Conservation (phyloP, 2,113 vertebrate species). For the Bufo gargarizans region DNA sequence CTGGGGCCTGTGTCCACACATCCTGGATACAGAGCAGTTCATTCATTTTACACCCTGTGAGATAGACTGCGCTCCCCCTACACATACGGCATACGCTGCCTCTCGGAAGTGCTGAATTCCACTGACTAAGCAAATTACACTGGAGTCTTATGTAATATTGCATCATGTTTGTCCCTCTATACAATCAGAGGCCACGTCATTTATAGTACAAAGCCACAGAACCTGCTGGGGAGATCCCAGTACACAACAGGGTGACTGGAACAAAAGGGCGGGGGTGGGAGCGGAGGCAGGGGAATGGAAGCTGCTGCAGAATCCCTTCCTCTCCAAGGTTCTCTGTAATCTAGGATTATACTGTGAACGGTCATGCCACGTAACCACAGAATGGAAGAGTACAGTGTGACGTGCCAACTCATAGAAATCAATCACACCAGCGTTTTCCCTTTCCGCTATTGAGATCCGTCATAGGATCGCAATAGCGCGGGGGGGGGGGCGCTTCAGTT, state of each 20-base stretch:
- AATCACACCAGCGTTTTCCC: background rate
- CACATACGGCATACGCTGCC: background rate
- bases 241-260: background rate
- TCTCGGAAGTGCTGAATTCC: background rate
- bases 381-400: background rate
- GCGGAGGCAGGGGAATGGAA: background rate
- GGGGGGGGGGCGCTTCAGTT: too few species aligned
- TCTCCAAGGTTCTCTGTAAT: background rate
- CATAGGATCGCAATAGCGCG: too few species aligned
- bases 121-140: slow-evolving; percentile 22
- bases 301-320: slow-evolving; percentile 28
- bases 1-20: too few species aligned
- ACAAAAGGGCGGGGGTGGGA: background rate
- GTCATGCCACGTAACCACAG: background rate
- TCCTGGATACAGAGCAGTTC: too few species aligned
- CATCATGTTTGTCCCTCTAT: background rate
- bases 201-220: background rate
- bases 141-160: background rate
- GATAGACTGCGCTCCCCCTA: background rate
- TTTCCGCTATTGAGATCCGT: too few species aligned
- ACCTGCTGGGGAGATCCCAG: background rate
- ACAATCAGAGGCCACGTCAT: background rate
- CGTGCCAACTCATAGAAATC: background rate
- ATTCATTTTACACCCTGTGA: too few species aligned
- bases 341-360: background rate